Base-by-base conservation (phyloP, 2,888 invertebrate species). In the Chrysodeixis includens region DNA sequence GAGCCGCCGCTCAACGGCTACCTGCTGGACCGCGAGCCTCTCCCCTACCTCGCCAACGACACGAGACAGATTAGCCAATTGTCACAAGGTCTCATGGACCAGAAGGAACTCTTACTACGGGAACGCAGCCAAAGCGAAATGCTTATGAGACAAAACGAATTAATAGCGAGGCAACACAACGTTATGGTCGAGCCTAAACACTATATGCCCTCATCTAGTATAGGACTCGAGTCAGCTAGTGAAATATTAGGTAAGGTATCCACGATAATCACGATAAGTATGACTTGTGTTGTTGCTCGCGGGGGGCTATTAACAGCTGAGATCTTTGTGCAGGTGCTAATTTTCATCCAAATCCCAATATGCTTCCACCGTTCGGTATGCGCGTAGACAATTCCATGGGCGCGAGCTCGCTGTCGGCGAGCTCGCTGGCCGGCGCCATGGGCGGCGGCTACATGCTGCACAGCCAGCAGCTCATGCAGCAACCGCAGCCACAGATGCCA, bases 331-430 rank as follows among this genome's bases (percentile, higher is more conserved):
- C 92, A 94, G 94, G 94, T 94, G 94, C 94, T 93, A 94, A 94
- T 93, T 95, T 86, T 88, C 94, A 94, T 91, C 90, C 78, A 87
- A 93, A 92, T 89, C 88, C 90, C 82, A 92, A 90, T 87, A 92
- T 95, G 88, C 92, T 95, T 88, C 94, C 95, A 87, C 92, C 93
- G 81, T 95, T 95, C 82, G 95, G 95, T 80, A 93, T 95, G 94
- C 93, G 95, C 60, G 89, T 94, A 84, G 95, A 95, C 83, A 93
- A 89, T 82, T 84, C 88, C 58, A 81, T 89, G 87, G 81, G 84
- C 76, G 81, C 75, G 7, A 73, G 78, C 56, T 70, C 76, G 16
- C 53, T 70, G 71, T 71, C 72, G 30, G 61, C 71, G 55, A 71
- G 85, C 54, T 66, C 71, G 20, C 61, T 66, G 60, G 69, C 67